These are phyloP conservation scores for Sarcophaga peregrina DNA, from an alignment of 1,140 invertebrate species.

Conservation along the genomic window DNA sequence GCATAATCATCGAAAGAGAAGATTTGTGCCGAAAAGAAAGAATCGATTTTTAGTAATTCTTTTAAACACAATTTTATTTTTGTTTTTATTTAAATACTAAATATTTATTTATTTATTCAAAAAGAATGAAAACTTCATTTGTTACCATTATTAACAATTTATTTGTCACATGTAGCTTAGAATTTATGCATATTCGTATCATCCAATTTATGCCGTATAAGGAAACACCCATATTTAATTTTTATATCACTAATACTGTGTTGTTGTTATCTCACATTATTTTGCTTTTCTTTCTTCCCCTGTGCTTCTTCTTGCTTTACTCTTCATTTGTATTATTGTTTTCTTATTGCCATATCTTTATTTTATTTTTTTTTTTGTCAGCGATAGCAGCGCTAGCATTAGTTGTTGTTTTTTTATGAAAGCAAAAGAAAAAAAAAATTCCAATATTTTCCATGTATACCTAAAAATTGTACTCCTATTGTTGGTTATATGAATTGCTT, in stretches of 20 bases:
- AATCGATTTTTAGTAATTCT: too few relatives aligned
- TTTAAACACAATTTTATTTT: too few relatives aligned
- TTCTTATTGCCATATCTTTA: not conserved
- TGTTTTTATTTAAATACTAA: too few relatives aligned
- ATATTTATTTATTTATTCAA: too few relatives aligned
- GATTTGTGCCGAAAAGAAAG: too few relatives aligned
- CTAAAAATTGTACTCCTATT: not conserved
- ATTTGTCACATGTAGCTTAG: too few relatives aligned
- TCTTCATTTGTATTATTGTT: not conserved
- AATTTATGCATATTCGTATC: too few relatives aligned
- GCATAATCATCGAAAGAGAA: too few relatives aligned
- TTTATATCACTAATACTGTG: too few relatives aligned
- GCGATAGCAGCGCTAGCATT: not conserved
- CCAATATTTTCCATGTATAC: slow-evolving; percentile 15
- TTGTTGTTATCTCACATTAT: slow-evolving; percentile 20
- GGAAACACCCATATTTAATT: slow-evolving; percentile 18
- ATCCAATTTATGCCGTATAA: not conserved
- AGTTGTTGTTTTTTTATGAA: slow-evolving; percentile 3
- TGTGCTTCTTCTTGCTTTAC: not conserved
- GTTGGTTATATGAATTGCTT: not conserved
- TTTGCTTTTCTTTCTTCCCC: not conserved
- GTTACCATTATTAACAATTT: too few relatives aligned
- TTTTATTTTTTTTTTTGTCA: slow-evolving; percentile 1
- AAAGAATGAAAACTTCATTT: too few relatives aligned
- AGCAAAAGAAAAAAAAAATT: not conserved